Conservation (phyloP, 2,797 vertebrate species). For the Jordanella pulchra region DNA sequence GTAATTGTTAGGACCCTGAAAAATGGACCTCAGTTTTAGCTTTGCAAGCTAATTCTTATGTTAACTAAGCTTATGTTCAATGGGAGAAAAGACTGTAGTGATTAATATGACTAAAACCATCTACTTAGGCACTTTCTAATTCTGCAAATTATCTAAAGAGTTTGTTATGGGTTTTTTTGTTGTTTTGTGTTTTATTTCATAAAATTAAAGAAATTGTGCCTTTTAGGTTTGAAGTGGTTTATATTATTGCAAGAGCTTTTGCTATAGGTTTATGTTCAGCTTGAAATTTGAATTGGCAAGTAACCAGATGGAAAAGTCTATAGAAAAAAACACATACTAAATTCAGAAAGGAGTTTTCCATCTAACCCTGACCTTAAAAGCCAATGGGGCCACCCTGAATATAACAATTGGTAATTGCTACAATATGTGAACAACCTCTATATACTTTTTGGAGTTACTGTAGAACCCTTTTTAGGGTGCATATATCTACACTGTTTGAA, state of each 20-base stretch:
- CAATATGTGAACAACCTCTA: no score
- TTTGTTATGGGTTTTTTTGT: not conserved
- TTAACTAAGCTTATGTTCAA: constrained; percentile 7
- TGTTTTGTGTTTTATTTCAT: not conserved
- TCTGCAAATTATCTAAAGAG: not conserved
- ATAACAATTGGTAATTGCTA: no score
- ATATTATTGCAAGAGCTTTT: not conserved
- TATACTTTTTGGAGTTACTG: no score
- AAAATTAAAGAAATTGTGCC: not conserved
- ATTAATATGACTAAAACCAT: not conserved
- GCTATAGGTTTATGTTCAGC: no score
- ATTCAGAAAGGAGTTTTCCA: not conserved
- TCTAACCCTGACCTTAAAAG: not conserved
- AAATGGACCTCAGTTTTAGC: constrained; percentile 4
- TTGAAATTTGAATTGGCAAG: not conserved
- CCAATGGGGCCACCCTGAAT: no score
- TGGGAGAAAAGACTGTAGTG: not conserved
- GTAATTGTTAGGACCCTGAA: constrained; percentile 11
- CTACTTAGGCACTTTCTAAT: not conserved
- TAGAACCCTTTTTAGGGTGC: no score
- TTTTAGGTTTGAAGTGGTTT: not conserved
- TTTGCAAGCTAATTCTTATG: not conserved
- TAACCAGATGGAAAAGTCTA: not conserved
- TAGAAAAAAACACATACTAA: not conserved
- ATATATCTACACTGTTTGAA: no score